Base-by-base conservation (phyloP, 2,888 invertebrate genomes). In the Pammene aurita region DNA sequence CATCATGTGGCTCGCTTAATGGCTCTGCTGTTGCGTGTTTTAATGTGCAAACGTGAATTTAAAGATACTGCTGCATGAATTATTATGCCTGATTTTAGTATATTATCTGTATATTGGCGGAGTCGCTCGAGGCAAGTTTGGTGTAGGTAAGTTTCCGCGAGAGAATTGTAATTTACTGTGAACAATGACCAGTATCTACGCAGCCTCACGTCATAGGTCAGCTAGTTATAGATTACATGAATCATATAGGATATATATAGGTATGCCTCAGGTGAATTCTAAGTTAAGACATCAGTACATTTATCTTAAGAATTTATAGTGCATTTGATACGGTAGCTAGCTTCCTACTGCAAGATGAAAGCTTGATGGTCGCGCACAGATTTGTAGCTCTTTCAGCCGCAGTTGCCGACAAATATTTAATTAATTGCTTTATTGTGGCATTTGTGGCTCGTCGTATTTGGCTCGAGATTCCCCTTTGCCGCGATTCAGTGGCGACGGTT, bases 41-140 rank as follows among this genome's bases (percentile, higher is more conserved):
- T 81, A 80, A 84, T 80, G 81, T 81, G 79, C 77, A 82, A 83
- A 82, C 78, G 79, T 77, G 83, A 81, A 83, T 84, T 85, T 86
- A 83, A 85, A 83, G 77, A 78, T 78, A 73, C 74, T 74, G 72
- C 75, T 67, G 65, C 73, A 79, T 81, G 78, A 81, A 79, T 80
- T 81, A 81, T 80, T 80, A 76, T 74, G 75, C 77, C 77, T 81
- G 79, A 80, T 81, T 82, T 78, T 76, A 82, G 80, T 75, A 77
- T 75, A 84, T 86, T 87, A 85, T 83, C 84, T 77, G 74, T 80
- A 78, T 79, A 80, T 78, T 76, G 66, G 61, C 50, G 56, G 55
- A 74, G 77, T 78, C 71, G 82, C 85, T 83, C 72, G 74, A 72
- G 80, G 84, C 84, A 77, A 78, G 77, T 79, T 79, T 82, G 78